These are phyloP conservation scores for Labeo calbasu DNA, from an alignment of 2,797 vertebrate species.

Conservation along the genomic window DNA sequence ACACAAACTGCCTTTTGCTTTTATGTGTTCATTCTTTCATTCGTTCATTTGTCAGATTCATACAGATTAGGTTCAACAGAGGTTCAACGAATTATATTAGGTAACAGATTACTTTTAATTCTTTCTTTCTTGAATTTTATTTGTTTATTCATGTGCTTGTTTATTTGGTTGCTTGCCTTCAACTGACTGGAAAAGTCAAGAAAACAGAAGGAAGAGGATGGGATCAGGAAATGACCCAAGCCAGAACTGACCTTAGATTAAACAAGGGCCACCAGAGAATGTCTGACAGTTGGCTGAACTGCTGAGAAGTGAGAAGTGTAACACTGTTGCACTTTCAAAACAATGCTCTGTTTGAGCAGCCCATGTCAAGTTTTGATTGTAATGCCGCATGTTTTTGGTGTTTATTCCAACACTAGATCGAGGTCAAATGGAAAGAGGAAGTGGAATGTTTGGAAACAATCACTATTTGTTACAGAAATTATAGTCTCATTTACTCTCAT, in stretches of 20 bases:
- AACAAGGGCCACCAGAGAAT: not conserved
- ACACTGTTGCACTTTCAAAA: not conserved
- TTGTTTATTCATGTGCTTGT: too few species aligned
- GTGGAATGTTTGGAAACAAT: not conserved
- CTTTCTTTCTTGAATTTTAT: not conserved
- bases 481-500: not conserved
- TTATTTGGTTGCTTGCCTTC: not conserved
- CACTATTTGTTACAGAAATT: not conserved
- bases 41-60: not conserved
- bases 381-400: not conserved
- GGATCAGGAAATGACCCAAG: not conserved
- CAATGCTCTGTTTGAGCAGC: not conserved
- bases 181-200: slow-evolving; percentile 7
- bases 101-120: not conserved
- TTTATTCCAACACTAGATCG: not conserved
- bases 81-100: not conserved
- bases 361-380: too few species aligned
- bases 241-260: not conserved
- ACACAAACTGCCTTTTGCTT: not conserved
- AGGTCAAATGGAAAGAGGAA: not conserved
- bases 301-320: not conserved
- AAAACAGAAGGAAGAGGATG: not conserved
- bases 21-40: not conserved
- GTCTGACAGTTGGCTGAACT: not conserved
- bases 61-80: not conserved